Evolutionary conservation across 2,797 vertebrate genomes (phyloP), one percentile per base, ranked within the genome.

Genomic region (Pipistrellus nathusii): DNA sequence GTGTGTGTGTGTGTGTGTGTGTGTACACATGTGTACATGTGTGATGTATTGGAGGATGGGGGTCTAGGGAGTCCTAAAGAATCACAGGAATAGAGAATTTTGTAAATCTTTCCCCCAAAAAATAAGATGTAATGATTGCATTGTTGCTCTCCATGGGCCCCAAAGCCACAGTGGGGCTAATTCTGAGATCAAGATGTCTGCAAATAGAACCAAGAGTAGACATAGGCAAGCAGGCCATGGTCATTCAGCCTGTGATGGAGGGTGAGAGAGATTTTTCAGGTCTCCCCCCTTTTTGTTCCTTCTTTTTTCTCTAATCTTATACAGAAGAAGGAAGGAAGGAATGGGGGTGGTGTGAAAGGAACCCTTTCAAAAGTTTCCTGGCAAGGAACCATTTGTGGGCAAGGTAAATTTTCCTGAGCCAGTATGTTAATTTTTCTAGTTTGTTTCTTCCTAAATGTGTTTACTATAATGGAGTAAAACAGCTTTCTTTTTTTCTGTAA

Each of bases 1-100:
- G 38, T 44, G 44, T 27, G 38, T 59, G 55, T 73, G 35, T 55
- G 85, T 53, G 25, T n/a, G 25, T n/a, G 30, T n/a, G 25, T 27
- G 8, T 21, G 10, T 27, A 8, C 7, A 15, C 1, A 8, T 10
- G 11, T 2, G 15, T 38, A 1, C 4, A 0, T 1, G 0, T 76
- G 17, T 64, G 35, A 27, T 21, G 4, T 27, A 8, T 4, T 78
- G 17, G 7, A 27, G 20, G n/a, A 10, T 21, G 59, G 12, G 5
- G 21, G 8, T n/a, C 5, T 76, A 38, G 57, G 23, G n/a, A 38
- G 8, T 69, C 81, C 44, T n/a, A 59, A 71, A 80, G n/a, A 68
- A 38, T 30, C 11, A 57, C 2, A 85, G 5, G 17, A 75, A 55
- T 53, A 80, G 57, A 57, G 5, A 86, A 57, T 81, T 57, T n/a